These are phyloP conservation scores for Kobus ellipsiprymnus DNA, from an alignment of 2,113 vertebrate species.

Conservation along the genomic window DNA sequence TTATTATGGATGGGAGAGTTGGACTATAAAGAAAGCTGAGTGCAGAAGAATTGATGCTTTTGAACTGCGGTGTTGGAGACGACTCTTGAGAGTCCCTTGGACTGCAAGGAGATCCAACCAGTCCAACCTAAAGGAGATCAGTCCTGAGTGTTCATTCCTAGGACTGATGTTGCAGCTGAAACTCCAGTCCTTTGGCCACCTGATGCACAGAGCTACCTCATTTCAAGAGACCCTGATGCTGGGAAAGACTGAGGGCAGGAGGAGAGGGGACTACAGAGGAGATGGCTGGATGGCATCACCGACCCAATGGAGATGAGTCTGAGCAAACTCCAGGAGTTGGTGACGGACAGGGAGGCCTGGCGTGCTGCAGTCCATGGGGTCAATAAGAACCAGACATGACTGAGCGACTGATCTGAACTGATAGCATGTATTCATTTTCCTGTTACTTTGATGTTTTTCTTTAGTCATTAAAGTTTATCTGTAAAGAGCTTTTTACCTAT, in stretches of 20 bases:
- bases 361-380: background rate
- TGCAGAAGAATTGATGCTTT: background rate
- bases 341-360: background rate
- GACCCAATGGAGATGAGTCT: background rate
- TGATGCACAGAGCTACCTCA: background rate
- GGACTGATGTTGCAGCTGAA: background rate
- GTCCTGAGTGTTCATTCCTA: background rate
- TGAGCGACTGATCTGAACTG: background rate
- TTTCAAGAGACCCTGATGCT: background rate
- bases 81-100: background rate
- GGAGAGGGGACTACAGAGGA: background rate
- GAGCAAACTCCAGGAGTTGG: background rate
- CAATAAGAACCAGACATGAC: rapidly evolving
- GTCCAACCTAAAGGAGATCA: background rate
- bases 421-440: background rate
- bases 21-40: background rate
- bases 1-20: background rate
- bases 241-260: background rate
- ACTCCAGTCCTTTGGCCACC: background rate
- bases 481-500: background rate
- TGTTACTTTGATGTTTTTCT: background rate
- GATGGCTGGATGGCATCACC: background rate
- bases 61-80: background rate
- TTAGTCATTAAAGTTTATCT: background rate
- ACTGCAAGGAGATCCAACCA: background rate